Evolutionary conservation across 2,113 vertebrate genomes (phyloP).

Genomic region (Mungos mungo): DNA sequence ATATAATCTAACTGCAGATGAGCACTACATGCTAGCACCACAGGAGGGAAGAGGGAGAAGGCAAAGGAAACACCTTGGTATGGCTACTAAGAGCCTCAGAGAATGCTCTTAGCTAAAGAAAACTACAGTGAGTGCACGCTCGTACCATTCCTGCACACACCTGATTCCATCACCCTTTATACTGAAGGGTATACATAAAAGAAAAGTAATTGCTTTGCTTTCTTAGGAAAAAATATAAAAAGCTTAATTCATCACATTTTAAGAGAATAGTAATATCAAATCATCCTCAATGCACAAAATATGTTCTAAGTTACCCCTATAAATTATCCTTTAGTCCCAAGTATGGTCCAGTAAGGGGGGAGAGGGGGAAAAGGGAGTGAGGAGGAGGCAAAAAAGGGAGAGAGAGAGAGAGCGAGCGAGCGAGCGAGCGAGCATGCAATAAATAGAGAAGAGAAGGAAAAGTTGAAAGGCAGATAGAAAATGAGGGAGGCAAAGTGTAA

Average conservation of each 20-base stretch:
- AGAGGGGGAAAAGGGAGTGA: background rate
- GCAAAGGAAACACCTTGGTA: background rate
- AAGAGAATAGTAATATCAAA: background rate
- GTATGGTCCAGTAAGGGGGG: background rate
- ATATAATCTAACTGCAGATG: background rate
- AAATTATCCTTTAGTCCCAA: background rate
- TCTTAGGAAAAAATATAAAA: background rate
- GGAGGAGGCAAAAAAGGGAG: background rate
- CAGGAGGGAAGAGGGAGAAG: background rate
- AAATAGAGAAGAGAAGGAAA: background rate
- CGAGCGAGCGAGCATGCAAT: background rate
- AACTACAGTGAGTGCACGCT: background rate
- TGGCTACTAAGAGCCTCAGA: background rate
- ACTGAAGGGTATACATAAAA: background rate
- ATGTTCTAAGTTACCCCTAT: background rate
- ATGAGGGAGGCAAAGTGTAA: background rate
- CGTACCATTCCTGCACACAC: background rate
- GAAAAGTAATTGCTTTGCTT: background rate
- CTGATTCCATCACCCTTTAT: background rate
- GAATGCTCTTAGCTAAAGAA: background rate
- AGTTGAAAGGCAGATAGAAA: background rate
- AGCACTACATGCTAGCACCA: background rate
- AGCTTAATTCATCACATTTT: background rate
- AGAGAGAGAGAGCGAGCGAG: background rate
- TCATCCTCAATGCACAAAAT: background rate